Evolutionary conservation across 2,888 invertebrate species (phyloP), one percentile per base, ranked within the genome.

Genomic region (Dexiosoma caninum): DNA sequence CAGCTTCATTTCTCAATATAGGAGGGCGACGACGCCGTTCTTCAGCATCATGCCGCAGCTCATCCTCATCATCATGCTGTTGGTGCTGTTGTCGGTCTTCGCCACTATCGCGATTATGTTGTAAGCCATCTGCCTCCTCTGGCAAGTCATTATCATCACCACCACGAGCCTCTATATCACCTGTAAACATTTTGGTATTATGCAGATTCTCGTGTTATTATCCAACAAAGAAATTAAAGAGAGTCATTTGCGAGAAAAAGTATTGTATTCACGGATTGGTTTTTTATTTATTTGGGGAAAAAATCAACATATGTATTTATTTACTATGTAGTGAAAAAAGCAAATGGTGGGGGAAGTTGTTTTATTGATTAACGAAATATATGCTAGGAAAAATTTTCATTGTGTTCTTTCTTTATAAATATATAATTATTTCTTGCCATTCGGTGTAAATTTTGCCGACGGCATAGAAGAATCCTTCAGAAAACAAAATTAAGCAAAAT

Each of bases 141-240:
- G 49, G 23, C 21, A 44, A 21, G 12, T 59, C 53, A 30, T 46
- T 69, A n/a, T 35, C 57, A 75, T 49, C 59, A 55, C 51, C 77
- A 51, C 72, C 80, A 80, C 78, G 83, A 64, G 79, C 79, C 80
- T 81, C 84, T 71, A 69, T 69, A 64, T 87, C 88, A 89, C 88
- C 89, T 88, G 88, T 86, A 89, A 89, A 87, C 88, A 89, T 88
- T 89, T 84, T 81, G 82, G 86, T 85, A 87, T 87, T 85, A 87
- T 87, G 88, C 87, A 84, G 82, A 79, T 81, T 84, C 83, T 81
- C 79, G 83, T 78, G 71, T 83, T 84, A 83, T 81, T 82, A 75
- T 83, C 83, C 83, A 83, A 80, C 70, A 81, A 76, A 72, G 62
- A 69, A 69, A 74, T 55, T 74, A 60, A 51, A 77, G 57, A 62